Evolutionary conservation across 2,888 invertebrate species (phyloP).

Genomic region (Rhimphoctona megacephalus): DNA sequence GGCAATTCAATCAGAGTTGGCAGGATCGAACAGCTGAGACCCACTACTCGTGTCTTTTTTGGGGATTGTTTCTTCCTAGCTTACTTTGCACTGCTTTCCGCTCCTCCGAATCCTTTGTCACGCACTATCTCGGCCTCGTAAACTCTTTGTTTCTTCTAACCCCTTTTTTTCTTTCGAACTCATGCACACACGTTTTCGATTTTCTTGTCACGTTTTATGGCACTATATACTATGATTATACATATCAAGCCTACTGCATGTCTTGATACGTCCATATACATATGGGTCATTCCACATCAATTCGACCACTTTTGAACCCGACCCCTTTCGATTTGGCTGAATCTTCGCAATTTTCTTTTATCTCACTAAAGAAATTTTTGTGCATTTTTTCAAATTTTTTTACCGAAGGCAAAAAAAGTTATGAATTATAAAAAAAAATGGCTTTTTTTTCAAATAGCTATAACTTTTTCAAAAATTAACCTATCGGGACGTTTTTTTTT

Average conservation of each 20-base stretch:
- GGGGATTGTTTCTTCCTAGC: slow-evolving; percentile 54
- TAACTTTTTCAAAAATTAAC: no score
- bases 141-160: slow-evolving; percentile 45
- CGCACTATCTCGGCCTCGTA: slow-evolving; percentile 47
- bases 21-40: slow-evolving; percentile 82
- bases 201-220: slow-evolving; percentile 70
- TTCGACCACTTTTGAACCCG: no score
- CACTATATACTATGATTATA: slow-evolving; percentile 44
- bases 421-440: no score
- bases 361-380: no score
- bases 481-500: no score
- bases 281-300: no score
- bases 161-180: slow-evolving; percentile 44
- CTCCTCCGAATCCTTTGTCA: slow-evolving; percentile 58
- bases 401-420: no score
- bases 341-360: no score
- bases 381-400: no score
- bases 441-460: no score
- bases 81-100: slow-evolving; percentile 6
- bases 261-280: no score
- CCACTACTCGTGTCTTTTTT: slow-evolving; percentile 64
- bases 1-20: slow-evolving; percentile 83
- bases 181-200: slow-evolving; percentile 63
- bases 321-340: no score
- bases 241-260: neutral